Base-by-base conservation (phyloP, 2,113 vertebrate species). In the Malurus melanocephalus region DNA sequence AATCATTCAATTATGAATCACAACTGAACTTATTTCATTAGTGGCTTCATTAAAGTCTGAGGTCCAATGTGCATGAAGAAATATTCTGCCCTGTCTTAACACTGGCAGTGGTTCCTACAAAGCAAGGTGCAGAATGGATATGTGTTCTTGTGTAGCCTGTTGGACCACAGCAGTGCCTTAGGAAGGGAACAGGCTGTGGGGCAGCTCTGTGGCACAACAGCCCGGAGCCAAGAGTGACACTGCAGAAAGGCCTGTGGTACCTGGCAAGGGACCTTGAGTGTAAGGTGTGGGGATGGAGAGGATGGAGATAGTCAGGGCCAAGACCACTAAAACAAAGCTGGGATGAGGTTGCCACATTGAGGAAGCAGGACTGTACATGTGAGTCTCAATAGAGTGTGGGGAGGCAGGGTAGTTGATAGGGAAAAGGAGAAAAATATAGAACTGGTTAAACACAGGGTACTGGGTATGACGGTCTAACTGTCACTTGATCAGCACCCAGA, bases 121-220 rank as follows among this genome's bases (percentile, higher is more conserved):
- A 87, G 23, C 32, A 80, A 89, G 23, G 11, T 57, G 28, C 46
- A 64, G 81, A 87, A 55, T 33, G 17, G 4, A 11, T 57, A 2
- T 12, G 9, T 23, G 10, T 46, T 81, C n/a, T 38, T 23, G 24
- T 28, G 33, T 14, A 87, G 38, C 35, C 33, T 56, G 7, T n/a
- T 24, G 32, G 64, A 43, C 38, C 38, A 38, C 51, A 61, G 21
- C 5, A 21, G 32, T 57, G 33, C 28, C 57, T 82, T 21, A 42
- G 51, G 22, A 75, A 20, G 16, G 24, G 12, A 30, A 56, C 15
- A 26, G 16, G n/a, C 19, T 81, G 64, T 53, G 46, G 22, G 22
- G 23, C 22, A 68, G 22, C 8, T 75, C 32, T 52, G n/a, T 20
- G 22, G 4, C 40, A 35, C 9, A 62, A 13, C 0, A 0, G 16